Base-by-base conservation (phyloP, 2,797 vertebrate species). In the Pangasius djambal region DNA sequence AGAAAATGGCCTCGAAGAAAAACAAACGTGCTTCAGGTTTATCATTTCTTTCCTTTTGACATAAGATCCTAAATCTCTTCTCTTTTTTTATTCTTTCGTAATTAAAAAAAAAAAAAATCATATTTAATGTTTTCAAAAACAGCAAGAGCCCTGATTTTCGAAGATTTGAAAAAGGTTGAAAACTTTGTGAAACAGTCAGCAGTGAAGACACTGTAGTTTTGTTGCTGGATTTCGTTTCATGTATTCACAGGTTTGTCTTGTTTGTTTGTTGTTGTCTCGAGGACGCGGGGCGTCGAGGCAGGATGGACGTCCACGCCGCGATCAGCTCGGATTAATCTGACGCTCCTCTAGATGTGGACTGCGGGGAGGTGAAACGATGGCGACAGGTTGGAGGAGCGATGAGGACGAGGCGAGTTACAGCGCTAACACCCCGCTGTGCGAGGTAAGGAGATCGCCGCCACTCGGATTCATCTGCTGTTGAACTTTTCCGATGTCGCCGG, bases 281-380 rank as follows among this genome's bases (percentile, higher is more conserved):
- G 61, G 90, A 83, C 72, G 37, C 86, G 88, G 86, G 87, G 86
- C 88, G 74, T 28, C 70, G 88, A 85, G 67, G 88, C 89, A 61
- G 87, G 34, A 55, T 90, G 90, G 87, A 87, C 88, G 50, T 89
- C 61, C 25, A 40, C 70, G 40, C 22, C 20, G 50, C 59, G 67
- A 70, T 83, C 67, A 48, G 88, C 69, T 44, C 55, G 55, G 89
- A 90, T 89, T 67, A 78, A 72, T 78, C 85, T 57, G 87, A 86
- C 61, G 44, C 78, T 89, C 79, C 83, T 79, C 50, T 92, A 83
- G 83, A 92, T 92, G 91, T 88, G 83, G 96, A 92, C 94, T 93
- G 94, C 94, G 84, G 94, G 92, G 93, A 74, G 95, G 95, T 96
- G 96, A 96, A 96, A 97, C 97, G 96, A 99, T 99, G 98, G 98